Percentiles rank a stretch among this genome's conserved stretches.
phyloP scores from a whole-genome alignment of 2,113 vertebrate genomes.

The Burhinus bistriatus region DNA sequence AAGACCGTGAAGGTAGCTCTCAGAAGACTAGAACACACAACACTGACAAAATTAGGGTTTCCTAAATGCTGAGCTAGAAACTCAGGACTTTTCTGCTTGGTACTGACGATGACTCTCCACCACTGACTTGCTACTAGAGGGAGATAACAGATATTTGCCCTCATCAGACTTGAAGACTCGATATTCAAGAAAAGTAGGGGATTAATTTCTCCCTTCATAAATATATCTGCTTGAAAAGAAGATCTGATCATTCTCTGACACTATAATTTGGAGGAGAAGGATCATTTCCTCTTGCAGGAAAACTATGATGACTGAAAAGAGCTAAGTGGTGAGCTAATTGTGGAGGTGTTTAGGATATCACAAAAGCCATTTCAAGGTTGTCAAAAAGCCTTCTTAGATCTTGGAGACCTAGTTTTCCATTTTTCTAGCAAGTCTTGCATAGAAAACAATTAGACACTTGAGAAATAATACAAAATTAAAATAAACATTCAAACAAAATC shows the following conservation, averaged over 20 bases:
- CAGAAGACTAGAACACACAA: not conserved
- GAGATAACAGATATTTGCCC: not conserved
- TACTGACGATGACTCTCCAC: not conserved
- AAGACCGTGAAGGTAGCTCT: not conserved
- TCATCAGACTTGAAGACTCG: not conserved
- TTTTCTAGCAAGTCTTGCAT: not conserved
- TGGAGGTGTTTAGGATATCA: not conserved
- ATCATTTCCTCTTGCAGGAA: constrained; percentile 31
- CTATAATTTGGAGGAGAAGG: not conserved
- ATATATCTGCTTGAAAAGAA: constrained; percentile 4
- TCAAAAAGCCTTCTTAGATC: not conserved
- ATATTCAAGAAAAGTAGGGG: not conserved
- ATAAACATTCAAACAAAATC: not conserved
- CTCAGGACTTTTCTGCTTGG: not conserved
- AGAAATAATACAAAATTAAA: not conserved
- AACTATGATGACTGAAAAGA: not conserved
- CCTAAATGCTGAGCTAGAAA: not conserved
- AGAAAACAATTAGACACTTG: not conserved
- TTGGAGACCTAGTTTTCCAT: not conserved
- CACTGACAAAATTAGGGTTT: not conserved
- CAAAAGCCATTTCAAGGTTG: not conserved
- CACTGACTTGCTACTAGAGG: not conserved
- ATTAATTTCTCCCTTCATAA: not conserved
- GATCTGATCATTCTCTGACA: not conserved
- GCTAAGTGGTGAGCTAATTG: not conserved